Base-by-base conservation (phyloP, 2,888 invertebrate genomes). In the Adelphocoris suturalis region DNA sequence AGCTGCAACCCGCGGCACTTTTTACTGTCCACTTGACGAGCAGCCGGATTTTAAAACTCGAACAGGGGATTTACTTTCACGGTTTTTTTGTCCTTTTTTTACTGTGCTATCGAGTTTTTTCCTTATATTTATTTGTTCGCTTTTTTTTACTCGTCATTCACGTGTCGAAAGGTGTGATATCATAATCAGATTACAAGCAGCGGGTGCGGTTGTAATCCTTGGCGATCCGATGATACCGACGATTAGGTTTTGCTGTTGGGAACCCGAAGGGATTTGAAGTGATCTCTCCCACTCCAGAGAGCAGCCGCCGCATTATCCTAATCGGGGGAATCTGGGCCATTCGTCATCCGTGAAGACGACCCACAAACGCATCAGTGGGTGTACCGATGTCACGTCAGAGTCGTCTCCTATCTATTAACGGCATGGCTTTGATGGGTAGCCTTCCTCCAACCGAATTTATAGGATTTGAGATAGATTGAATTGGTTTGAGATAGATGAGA, bases 11-110 rank as follows among this genome's bases (percentile, higher is more conserved):
- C 11, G 68, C 68, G 68, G 68, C 52, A 52, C 52, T 68, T 68
- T 68, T 68, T 68, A 68, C 68, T 68, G 68, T 68, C 68, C 68
- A 68, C 68, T 68, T 68, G 68, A 68, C 68, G 68, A 23, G 68
- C 19, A 46, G 78, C 46, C 78, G 78, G 78, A 46, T 46, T 78
- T 78, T 19, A 47, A 78, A 78, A 78, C 78, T 46, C 78, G 78
- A 78, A 16, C 47, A 78, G 78, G 19, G 78, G 47, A 46, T 78
- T 78, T 47, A 5, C 68, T 23, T 68, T 23, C 27, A 68, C 11
- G 68, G 27, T 23, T 23, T 68, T 68, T 68, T 68, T 23, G 0
- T 68, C 68, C 23, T 12, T 68, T 23, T 68, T 68, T 68, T 68
- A 3, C 52, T 2, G 5, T 11, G 7, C 13, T 19, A 68, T 11